Percentiles rank a stretch among this genome's conserved stretches.
Conservation (phyloP, 2,113 vertebrate species). For the Oryzias melastigma region DNA sequence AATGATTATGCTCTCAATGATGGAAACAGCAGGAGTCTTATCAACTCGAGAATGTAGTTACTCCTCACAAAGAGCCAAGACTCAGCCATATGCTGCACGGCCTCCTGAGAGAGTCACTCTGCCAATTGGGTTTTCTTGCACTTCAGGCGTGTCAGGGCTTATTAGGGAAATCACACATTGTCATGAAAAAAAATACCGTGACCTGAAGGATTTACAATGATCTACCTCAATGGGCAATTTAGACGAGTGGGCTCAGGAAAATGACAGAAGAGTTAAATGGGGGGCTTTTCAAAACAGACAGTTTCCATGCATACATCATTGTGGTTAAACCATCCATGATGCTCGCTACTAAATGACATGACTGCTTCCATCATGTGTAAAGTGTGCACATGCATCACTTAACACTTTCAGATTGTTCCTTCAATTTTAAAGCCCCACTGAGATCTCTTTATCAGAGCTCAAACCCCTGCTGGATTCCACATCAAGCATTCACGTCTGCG, state of each 20-base stretch:
- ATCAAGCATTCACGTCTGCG: slow-evolving; percentile 26
- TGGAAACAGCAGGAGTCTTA: slow-evolving; percentile 8
- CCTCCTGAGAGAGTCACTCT: slow-evolving; percentile 45
- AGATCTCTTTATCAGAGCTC: slow-evolving; percentile 31
- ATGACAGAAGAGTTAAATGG: slow-evolving; percentile 37
- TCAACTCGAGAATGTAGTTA: slow-evolving; percentile 27
- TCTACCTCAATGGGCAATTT: slow-evolving; percentile 44
- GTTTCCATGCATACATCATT: slow-evolving; percentile 48
- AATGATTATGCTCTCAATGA: slow-evolving; percentile 14
- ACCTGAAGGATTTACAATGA: slow-evolving; percentile 58
- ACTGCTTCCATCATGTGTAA: slow-evolving; percentile 17
- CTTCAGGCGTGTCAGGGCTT: slow-evolving; percentile 44
- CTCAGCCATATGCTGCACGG: slow-evolving; percentile 17
- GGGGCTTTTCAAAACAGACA: slow-evolving; percentile 39
- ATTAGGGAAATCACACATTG: slow-evolving; percentile 57
- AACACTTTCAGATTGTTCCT: slow-evolving; percentile 54
- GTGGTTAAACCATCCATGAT: slow-evolving; percentile 46
- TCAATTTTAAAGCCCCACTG: slow-evolving; percentile 45
- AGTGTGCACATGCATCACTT: slow-evolving; percentile 58
- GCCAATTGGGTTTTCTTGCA: slow-evolving; percentile 26
- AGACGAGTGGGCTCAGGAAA: slow-evolving; percentile 44
- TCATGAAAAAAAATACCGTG: slow-evolving; percentile 27
- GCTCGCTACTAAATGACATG: slow-evolving; percentile 26
- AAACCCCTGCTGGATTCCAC: slow-evolving; percentile 29
- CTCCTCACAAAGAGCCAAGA: slow-evolving; percentile 4